Evolutionary conservation across 2,888 invertebrate genomes (phyloP).

Genomic region (Syrista parreyssii): DNA sequence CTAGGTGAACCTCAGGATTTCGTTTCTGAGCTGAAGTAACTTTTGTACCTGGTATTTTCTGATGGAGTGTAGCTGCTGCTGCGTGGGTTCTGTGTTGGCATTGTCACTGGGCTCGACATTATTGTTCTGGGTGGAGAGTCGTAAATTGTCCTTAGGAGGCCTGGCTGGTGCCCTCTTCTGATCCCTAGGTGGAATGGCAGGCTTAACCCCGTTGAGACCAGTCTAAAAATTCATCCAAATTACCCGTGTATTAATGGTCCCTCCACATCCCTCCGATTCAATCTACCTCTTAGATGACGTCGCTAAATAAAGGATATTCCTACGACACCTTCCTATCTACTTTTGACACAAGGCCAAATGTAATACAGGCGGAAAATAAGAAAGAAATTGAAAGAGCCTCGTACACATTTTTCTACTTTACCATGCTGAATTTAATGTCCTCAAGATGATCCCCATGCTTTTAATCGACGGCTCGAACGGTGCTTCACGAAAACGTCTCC

Average conservation of each 20-base stretch:
- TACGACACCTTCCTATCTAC: background rate
- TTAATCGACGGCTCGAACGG: constrained; percentile 8
- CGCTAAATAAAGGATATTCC: background rate
- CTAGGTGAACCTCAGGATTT: background rate
- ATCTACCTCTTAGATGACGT: background rate
- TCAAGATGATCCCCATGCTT: constrained; percentile 32
- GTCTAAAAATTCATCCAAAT: constrained; percentile 54
- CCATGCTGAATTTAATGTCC: constrained; percentile 28
- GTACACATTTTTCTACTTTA: constrained; percentile 25
- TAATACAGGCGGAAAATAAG: background rate
- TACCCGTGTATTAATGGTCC: constrained; percentile 33
- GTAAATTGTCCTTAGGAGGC: constrained; percentile 76
- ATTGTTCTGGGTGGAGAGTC: constrained; percentile 67
- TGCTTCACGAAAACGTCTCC: background rate
- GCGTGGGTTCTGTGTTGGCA: constrained; percentile 73
- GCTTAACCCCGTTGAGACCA: constrained; percentile 66
- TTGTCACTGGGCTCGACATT: constrained; percentile 65
- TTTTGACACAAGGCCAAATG: background rate
- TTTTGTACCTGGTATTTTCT: constrained; percentile 86
- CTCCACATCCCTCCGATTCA: constrained; percentile 1
- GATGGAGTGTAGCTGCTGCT: constrained; percentile 91
- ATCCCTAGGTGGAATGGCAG: constrained; percentile 75
- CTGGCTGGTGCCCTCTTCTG: constrained; percentile 76
- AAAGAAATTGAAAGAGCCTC: background rate
- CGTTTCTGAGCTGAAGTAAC: background rate